Conservation (phyloP, 2,797 vertebrate species). For the Malurus leucopterus region DNA sequence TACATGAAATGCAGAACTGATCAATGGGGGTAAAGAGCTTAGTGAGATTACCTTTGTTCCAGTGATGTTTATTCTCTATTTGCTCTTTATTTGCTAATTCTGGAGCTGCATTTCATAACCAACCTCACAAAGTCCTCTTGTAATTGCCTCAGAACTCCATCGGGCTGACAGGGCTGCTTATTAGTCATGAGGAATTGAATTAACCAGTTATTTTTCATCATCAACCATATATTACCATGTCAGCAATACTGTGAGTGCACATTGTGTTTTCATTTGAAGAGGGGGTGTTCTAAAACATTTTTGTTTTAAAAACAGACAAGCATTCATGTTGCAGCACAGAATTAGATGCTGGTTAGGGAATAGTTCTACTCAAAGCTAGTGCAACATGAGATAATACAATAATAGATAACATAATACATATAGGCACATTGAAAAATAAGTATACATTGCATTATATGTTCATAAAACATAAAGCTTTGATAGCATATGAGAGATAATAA, state of each 20-base stretch:
- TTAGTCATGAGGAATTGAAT: background rate
- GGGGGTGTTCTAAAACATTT: background rate
- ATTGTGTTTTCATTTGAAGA: slow-evolving; percentile 2
- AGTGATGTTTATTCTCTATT: background rate
- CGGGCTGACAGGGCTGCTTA: slow-evolving; percentile 11
- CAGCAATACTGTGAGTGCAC: background rate
- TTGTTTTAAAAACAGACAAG: background rate
- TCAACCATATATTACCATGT: background rate
- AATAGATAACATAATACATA: background rate
- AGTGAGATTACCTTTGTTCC: background rate
- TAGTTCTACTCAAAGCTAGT: background rate
- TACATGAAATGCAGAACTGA: background rate
- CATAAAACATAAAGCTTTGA: background rate
- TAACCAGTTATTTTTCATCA: slow-evolving; percentile 28
- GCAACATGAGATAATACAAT: background rate
- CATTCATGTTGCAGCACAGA: background rate
- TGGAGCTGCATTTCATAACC: background rate
- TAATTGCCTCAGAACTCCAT: slow-evolving; percentile 11
- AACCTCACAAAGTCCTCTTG: background rate
- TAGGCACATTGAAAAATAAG: background rate
- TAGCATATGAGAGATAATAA: background rate
- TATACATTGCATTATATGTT: background rate
- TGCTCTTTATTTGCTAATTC: background rate
- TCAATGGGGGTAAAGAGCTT: background rate
- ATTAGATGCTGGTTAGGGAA: background rate